Evolutionary conservation across 2,797 vertebrate genomes (phyloP).

Genomic region (Salmo trutta): DNA sequence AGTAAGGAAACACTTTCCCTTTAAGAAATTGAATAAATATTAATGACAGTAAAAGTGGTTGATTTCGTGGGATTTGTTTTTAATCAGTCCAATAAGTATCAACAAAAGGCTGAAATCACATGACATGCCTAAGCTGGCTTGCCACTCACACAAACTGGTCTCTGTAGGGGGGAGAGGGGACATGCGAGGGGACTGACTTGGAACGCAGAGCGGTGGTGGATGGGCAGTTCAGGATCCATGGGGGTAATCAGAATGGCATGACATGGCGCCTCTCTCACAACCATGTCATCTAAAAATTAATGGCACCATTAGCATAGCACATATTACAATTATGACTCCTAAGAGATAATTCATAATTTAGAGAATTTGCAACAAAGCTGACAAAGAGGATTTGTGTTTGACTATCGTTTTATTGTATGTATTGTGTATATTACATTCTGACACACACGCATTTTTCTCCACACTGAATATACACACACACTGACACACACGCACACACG

Average conservation of each 20-base stretch:
- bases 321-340: conserved; percentile 56
- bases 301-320: conserved; percentile 67
- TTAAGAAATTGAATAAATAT: background rate
- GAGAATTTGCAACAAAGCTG: conserved; percentile 48
- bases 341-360: conserved; percentile 61
- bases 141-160: background rate
- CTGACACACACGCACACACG: conserved; percentile 16
- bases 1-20: background rate
- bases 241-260: conserved; percentile 58
- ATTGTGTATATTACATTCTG: conserved; percentile 27
- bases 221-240: conserved; percentile 53
- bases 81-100: conserved; percentile 27
- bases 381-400: conserved; percentile 57
- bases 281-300: conserved; percentile 64
- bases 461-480: background rate
- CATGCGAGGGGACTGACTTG: background rate
- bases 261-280: conserved; percentile 59
- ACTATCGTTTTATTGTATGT: conserved; percentile 45
- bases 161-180: conserved; percentile 16
- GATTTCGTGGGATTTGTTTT: background rate
- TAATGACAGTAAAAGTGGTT: background rate
- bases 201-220: conserved; percentile 21
- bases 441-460: conserved; percentile 44
- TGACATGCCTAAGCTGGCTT: conserved; percentile 36
- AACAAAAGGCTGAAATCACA: conserved; percentile 34